Evolutionary conservation across 2,888 invertebrate species (phyloP), one percentile per base, ranked within the genome.

Genomic region (Lithophane ornitopus): DNA sequence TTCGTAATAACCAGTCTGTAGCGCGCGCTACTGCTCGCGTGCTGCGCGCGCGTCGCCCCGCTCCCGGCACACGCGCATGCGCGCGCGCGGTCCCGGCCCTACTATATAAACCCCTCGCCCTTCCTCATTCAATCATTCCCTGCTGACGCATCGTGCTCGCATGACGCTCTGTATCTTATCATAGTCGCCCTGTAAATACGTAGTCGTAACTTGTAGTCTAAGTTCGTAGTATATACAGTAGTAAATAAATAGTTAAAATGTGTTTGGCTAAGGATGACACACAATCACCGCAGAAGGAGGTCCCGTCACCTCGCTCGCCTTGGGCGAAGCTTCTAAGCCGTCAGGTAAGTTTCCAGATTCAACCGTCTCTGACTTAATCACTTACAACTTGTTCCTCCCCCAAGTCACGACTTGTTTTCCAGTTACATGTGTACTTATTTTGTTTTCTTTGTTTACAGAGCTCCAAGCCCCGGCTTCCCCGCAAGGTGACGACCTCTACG

Each of bases 241-340:
- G 91, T 92, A 90, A 86, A 90, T 90, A 90, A 89, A 94, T 92
- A 80, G 74, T 81, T 78, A 87, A 83, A 84, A 97, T 97, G 97
- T 97, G 97, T 95, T 94, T 97, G 89, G 93, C 94, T 93, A 97
- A 97, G 93, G 95, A 96, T 90, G 92, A 94, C 86, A 92, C 92
- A 80, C 92, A 94, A 88, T 95, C 96, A 80, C 94, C 95, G 88
- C 93, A 92, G 88, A 95, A 94, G 90, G 95, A 95, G 94, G 94
- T 91, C 80, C 89, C 90, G 82, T 93, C 96, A 78, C 97, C 97
- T 84, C 96, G 96, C 80, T 97, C 97, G 76, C 97, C 97, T 75
- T 97, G 97, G 97, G 95, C 97, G 85, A 97, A 97, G 94, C 95
- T 96, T 92, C 91, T 97, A 81, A 96, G 94, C 86, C 95, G 95